Conservation (phyloP, 2,888 invertebrate species). For the Apamea sordens region DNA sequence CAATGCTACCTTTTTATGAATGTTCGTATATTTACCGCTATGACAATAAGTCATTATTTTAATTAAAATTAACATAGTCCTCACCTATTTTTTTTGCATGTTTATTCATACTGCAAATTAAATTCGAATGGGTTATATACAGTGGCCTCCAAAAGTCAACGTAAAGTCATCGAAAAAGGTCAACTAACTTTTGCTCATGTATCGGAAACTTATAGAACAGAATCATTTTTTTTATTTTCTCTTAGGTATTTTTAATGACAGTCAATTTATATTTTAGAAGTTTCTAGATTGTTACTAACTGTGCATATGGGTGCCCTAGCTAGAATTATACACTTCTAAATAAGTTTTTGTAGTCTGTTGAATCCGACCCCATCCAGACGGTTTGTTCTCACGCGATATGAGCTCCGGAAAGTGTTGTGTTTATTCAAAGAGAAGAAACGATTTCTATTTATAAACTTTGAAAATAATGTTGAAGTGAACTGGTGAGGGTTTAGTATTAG, state of each 20-base stretch:
- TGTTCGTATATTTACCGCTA: slow-evolving; percentile 7
- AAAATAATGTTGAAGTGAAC: slow-evolving; percentile 6
- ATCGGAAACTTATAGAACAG: not conserved
- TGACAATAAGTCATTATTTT: slow-evolving; percentile 3
- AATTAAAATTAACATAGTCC: slow-evolving; percentile 7
- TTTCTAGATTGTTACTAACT: not conserved
- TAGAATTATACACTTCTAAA: not conserved
- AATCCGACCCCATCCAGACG: not conserved
- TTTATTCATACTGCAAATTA: slow-evolving; percentile 25
- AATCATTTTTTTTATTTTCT: not conserved
- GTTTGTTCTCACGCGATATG: slow-evolving; percentile 13
- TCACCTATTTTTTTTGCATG: slow-evolving; percentile 31
- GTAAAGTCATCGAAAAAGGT: too few species aligned
- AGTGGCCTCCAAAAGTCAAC: not conserved
- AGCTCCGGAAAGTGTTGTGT: not conserved
- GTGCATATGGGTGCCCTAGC: not conserved
- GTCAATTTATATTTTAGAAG: not conserved
- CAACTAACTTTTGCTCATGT: not conserved
- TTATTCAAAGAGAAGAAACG: not conserved
- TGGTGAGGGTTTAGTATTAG: not conserved
- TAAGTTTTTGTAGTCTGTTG: slow-evolving; percentile 3
- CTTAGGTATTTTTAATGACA: not conserved
- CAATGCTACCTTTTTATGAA: not conserved
- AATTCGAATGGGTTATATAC: not conserved
- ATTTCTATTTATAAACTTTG: slow-evolving; percentile 10